Base-by-base conservation (phyloP, 2,888 invertebrate species). In the Mesorhabditis sp. region DNA sequence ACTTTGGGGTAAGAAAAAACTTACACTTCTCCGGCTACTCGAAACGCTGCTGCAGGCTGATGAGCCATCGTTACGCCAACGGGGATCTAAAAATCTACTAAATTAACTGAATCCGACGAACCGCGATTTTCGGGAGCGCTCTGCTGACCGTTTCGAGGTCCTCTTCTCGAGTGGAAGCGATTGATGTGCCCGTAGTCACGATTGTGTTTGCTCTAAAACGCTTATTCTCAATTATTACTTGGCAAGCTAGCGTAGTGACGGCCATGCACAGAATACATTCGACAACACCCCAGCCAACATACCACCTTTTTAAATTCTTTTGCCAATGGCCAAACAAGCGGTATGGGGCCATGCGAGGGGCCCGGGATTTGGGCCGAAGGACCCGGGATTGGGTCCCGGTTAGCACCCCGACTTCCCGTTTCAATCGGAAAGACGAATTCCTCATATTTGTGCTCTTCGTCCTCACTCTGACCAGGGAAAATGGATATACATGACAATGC, bases 21-120 rank as follows among this genome's bases (percentile, higher is more conserved):
- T 10, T 50, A 50, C 58, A 50, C 58, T 50, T n/a, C 58, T 50
- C n/a, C 58, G 58, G 58, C 58, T 50, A 50, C 58, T 50, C 58
- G 58, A 50, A 13, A 50, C 7, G n/a, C 58, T 50, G 58, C 58
- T 50, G 58, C 58, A 50, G 10, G 58, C 58, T n/a, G 58, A 50
- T 50, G 58, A 50, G 10, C 58, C 58, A 13, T 50, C 58, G 58
- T n/a, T 50, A 13, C n/a, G 7, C 58, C 58, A 50, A n/a, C n/a
- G 7, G n/a, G 7, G 7, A 13, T 50, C 58, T 50, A n/a, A 50
- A 50, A n/a, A 50, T 50, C n/a, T 28, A 28, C 28, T 28, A 28
- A 50, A n/a, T 50, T 50, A 10, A 50, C 58, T 13, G n/a, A 50
- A 50, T 50, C n/a, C n/a, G 58, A 50, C n/a, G 58, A 13, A 50